Evolutionary conservation across 2,888 invertebrate species (phyloP).

Genomic region (Nemoura dubitans): DNA sequence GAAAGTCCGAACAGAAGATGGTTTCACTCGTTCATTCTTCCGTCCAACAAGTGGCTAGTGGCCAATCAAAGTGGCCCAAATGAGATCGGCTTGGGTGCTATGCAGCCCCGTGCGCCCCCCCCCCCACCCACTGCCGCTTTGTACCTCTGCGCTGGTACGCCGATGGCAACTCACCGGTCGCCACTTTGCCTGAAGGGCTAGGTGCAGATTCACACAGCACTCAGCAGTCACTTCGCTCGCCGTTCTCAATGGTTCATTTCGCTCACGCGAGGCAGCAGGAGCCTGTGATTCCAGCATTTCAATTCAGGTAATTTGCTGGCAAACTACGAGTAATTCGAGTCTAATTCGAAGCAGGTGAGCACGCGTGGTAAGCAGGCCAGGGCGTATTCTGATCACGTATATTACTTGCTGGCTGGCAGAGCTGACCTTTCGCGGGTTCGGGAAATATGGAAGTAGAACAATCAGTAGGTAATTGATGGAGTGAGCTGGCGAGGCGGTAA

Average conservation of each 20-base stretch:
- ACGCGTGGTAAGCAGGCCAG: background rate
- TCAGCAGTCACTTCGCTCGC: background rate
- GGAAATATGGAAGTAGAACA: conserved; percentile 12
- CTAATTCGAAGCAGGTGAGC: background rate
- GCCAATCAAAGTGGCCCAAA: too few relatives aligned
- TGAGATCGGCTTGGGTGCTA: too few relatives aligned
- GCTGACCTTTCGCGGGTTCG: conserved; percentile 7
- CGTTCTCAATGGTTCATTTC: background rate
- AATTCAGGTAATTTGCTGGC: background rate
- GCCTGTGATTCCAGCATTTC: background rate
- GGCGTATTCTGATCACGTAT: conserved; percentile 5
- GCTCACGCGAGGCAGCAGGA: background rate
- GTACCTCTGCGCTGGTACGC: too few relatives aligned
- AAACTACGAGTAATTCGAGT: background rate
- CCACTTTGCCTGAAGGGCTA: too few relatives aligned
- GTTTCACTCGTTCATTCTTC: too few relatives aligned
- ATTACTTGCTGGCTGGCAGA: background rate
- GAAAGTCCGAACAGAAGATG: too few relatives aligned
- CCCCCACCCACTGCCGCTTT: too few relatives aligned
- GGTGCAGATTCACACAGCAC: background rate
- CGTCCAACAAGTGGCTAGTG: too few relatives aligned
- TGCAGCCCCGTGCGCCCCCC: too few relatives aligned
- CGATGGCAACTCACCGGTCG: too few relatives aligned
- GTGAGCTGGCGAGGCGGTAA: background rate
- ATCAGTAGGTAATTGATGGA: conserved; percentile 2